Percentiles rank a stretch among this genome's conserved stretches.
These are phyloP conservation scores for Peromyscus maniculatus DNA, from an alignment of 2,113 vertebrate genomes.

Conservation along the genomic window DNA sequence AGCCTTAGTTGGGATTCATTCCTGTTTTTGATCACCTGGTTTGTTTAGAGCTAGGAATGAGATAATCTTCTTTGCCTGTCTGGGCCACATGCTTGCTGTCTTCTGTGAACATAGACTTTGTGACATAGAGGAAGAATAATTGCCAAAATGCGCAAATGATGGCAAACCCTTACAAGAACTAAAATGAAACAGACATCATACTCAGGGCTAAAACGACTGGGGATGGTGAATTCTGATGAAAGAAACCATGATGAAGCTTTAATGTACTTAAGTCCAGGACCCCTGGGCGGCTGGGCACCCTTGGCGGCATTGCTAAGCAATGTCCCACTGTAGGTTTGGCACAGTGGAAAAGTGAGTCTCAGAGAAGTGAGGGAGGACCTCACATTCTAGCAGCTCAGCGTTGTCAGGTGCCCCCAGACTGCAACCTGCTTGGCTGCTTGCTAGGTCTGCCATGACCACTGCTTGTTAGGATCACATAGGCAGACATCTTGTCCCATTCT, in stretches of 20 bases:
- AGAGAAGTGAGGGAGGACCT: background rate
- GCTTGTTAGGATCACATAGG: background rate
- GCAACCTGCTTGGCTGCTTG: background rate
- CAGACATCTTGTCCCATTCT: background rate
- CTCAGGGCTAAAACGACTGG: background rate
- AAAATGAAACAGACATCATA: background rate
- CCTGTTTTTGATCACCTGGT: background rate
- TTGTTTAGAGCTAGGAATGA: background rate
- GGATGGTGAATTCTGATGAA: background rate
- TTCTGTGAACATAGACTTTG: background rate
- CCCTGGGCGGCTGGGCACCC: background rate
- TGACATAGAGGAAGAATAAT: background rate
- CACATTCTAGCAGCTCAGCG: background rate
- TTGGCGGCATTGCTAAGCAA: background rate
- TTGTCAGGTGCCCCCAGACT: too few relatives aligned
- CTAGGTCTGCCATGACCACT: background rate
- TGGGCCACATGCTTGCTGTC: background rate
- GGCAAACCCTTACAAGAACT: background rate
- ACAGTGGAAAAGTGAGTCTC: background rate
- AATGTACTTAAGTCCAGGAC: background rate
- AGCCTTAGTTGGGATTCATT: background rate
- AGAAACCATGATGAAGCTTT: background rate
- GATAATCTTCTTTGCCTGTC: background rate
- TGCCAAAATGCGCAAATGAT: conserved; percentile 4
- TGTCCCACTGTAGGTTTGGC: background rate